A percentile compares a stretch with the other conserved stretches of the same genome.
Evolutionary conservation across 2,888 invertebrate genomes (phyloP).

Genomic region (Globia sparganii): DNA sequence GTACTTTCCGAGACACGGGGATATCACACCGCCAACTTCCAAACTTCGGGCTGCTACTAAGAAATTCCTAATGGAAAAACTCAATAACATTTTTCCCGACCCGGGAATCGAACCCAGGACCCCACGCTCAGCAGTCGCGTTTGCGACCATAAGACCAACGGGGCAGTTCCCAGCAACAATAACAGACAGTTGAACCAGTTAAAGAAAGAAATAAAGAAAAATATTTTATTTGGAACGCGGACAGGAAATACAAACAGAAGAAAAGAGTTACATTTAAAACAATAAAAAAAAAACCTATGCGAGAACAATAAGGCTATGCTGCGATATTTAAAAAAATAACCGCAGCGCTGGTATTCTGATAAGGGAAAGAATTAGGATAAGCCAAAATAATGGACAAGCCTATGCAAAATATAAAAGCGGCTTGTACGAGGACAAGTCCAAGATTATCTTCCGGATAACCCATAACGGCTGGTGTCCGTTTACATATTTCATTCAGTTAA

Average conservation of each 20-base stretch:
- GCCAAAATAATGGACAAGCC: not conserved
- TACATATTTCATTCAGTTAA: conserved; percentile 45
- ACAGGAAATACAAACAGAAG: not conserved
- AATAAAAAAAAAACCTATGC: not conserved
- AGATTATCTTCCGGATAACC: conserved; percentile 42
- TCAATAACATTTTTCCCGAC: too few relatives aligned
- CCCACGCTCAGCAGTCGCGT: too few relatives aligned
- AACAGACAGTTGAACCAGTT: not conserved
- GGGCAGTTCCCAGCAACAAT: too few relatives aligned
- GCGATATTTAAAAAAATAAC: too few relatives aligned
- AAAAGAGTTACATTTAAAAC: not conserved
- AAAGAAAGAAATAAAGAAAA: not conserved
- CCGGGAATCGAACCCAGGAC: too few relatives aligned
- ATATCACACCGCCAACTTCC: too few relatives aligned
- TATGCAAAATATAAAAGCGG: not conserved
- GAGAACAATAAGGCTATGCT: not conserved
- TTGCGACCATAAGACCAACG: too few relatives aligned
- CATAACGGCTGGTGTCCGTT: conserved; percentile 24
- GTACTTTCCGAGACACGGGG: too few relatives aligned
- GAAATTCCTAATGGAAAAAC: too few relatives aligned
- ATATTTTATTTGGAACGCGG: not conserved
- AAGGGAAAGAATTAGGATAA: not conserved
- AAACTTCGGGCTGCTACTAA: too few relatives aligned
- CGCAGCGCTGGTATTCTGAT: not conserved
- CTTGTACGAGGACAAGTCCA: not conserved